Evolutionary conservation across 2,113 vertebrate genomes (phyloP), one percentile per base, ranked within the genome.

Genomic region (Forbesichthys agassizii): DNA sequence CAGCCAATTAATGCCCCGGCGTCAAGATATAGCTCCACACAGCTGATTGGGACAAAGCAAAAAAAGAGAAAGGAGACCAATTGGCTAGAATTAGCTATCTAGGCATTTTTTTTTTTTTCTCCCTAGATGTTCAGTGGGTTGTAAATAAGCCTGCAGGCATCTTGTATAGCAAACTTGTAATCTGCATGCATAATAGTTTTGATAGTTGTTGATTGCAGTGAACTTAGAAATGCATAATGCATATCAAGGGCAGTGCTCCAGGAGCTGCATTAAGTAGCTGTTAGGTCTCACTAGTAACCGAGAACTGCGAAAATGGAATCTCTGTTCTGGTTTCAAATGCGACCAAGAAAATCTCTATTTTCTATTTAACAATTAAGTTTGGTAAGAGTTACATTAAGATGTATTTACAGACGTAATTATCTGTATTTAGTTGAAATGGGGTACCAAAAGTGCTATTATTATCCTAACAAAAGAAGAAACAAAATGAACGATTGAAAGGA

Each of bases 41-140:
- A 68, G 64, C 79, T 84, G 85, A 87, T 82, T 85, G 68, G 75
- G 69, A 61, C 85, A 69, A 75, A 48, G 36, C 58, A 59, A 73
- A 78, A 80, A 73, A 70, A 79, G 42, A 78, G 78, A 73, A 70
- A 79, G 42, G 54, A 13, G 52, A 61, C 66, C 77, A 84, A 79
- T 88, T 74, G 78, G 63, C 77, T 75, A 67, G 33, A 83, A 66
- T 78, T 63, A 67, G 12, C 9, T 60, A 33, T 65, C 67, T 64
- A 69, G 54, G 60, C 66, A 79, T 64, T 61, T 18, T 75, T 42
- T 42, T 42, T 42, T 42, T 42, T 79, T 75, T 72, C 57, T 59
- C 77, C 14, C 62, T 70, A 59, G 69, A 73, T 65, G 33, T 57
- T 70, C 69, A 63, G 74, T 71, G 68, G 68, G 58, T 68, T 78